A percentile compares a stretch with the other conserved stretches of the same genome.
Conservation (phyloP, 2,888 invertebrate genomes). For the Philaethria dido region DNA sequence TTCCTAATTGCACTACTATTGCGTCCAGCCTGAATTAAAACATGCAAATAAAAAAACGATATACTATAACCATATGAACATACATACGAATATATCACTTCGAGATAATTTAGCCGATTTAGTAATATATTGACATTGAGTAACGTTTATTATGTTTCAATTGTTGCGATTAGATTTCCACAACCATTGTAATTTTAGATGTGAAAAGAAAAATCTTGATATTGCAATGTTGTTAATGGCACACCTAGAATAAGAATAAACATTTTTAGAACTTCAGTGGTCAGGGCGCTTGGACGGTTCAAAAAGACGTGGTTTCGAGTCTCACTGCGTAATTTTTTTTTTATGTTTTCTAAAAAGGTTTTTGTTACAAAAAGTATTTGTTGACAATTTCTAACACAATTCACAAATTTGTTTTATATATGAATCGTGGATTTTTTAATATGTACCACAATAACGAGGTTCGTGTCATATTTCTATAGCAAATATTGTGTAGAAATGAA, state of each 20-base stretch:
- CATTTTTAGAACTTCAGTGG: no score
- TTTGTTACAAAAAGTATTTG: background rate
- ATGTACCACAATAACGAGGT: constrained; percentile 3
- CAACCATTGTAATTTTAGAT: background rate
- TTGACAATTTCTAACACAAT: background rate
- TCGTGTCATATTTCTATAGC: background rate
- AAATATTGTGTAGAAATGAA: background rate
- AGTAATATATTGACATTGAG: no score
- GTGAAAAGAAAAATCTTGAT: no score
- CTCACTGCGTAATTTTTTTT: no score
- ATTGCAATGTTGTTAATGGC: no score
- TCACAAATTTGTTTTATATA: background rate
- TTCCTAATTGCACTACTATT: background rate
- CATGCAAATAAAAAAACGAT: background rate
- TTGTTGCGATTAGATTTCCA: background rate
- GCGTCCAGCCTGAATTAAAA: background rate
- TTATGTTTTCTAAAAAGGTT: no score
- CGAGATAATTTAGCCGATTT: no score
- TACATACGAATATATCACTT: no score
- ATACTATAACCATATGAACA: no score
- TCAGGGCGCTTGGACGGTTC: no score
- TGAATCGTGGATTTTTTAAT: background rate
- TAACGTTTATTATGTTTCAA: background rate
- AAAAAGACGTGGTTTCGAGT: no score
- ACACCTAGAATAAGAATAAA: no score